Conservation (phyloP, 2,888 invertebrate species). For the Temnothorax rugatulus region DNA sequence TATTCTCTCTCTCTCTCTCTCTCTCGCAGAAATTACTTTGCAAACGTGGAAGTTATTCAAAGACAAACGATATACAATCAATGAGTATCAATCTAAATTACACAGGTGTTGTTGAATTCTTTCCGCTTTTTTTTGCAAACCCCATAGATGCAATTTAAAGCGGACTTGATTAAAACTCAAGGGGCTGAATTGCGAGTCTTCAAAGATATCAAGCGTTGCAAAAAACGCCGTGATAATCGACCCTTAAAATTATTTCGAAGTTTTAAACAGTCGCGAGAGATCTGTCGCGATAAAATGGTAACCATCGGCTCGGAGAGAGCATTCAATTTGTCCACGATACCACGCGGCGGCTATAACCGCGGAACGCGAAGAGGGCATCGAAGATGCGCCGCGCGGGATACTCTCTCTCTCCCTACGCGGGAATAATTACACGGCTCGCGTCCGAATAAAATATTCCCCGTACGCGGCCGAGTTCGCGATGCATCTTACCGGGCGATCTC, state of each 20-base stretch:
- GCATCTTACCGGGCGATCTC: slow-evolving; percentile 43
- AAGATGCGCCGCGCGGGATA: neutral
- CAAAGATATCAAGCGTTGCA: neutral
- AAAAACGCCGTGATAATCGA: neutral
- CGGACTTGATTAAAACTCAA: neutral
- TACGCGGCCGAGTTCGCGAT: slow-evolving; percentile 49
- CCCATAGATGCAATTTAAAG: neutral
- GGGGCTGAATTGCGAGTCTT: neutral
- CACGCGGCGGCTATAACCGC: neutral
- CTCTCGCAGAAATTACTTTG: neutral
- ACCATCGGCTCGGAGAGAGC: slow-evolving; percentile 13
- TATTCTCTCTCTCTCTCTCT: neutral
- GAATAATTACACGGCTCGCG: slow-evolving; percentile 51
- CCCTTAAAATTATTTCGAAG: neutral
- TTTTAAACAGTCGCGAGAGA: neutral
- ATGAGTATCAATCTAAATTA: neutral
- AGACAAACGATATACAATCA: no score
- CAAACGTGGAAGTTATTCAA: neutral
- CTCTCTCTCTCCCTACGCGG: slow-evolving; percentile 4
- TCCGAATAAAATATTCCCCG: slow-evolving; percentile 48
- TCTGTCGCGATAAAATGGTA: neutral
- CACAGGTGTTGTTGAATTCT: neutral
- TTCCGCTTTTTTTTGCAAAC: neutral
- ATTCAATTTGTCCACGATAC: slow-evolving; percentile 30
- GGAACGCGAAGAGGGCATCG: slow-evolving; percentile 25